Evolutionary conservation across 1,140 invertebrate species (phyloP).

Genomic region (Trissolcus basalis): DNA sequence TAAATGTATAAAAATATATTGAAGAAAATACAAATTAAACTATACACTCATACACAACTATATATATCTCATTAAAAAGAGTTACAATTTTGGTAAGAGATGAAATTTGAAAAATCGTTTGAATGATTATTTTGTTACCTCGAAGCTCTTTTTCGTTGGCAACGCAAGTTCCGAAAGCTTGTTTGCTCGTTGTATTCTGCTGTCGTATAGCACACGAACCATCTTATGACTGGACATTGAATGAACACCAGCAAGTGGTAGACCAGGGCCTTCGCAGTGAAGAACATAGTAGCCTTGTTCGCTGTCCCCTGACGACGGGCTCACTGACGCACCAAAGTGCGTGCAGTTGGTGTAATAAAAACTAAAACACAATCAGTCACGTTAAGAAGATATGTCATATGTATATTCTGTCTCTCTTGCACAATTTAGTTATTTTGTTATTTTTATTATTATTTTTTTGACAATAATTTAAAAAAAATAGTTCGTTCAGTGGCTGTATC

Average conservation of each 20-base stretch:
- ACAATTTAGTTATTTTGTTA: no score
- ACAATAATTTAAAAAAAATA: no score
- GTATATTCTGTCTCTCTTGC: no score
- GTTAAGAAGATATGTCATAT: conserved; percentile 10
- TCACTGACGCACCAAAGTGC: conserved; percentile 85
- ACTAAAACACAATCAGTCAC: no score
- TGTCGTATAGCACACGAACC: conserved; percentile 85
- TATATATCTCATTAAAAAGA: no score
- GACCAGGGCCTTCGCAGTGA: conserved; percentile 86
- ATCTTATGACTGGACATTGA: conserved; percentile 82
- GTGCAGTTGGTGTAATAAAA: conserved; percentile 87
- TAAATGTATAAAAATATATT: no score
- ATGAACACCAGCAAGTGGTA: conserved; percentile 87
- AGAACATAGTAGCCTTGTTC: conserved; percentile 84
- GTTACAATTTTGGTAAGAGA: neutral
- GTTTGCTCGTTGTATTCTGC: conserved; percentile 80
- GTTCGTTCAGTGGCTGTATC: no score
- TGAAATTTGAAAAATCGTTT: no score
- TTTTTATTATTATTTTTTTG: no score
- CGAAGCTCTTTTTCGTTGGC: conserved; percentile 84
- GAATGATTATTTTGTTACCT: conserved; percentile 69
- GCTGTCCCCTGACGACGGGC: conserved; percentile 74
- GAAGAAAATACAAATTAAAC: no score
- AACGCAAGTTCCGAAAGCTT: conserved; percentile 83
- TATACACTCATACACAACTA: no score